Percentiles rank a stretch among this genome's conserved stretches.
These are phyloP conservation scores for Epinotia brunnichana DNA, from an alignment of 2,888 invertebrate species.

Conservation along the genomic window DNA sequence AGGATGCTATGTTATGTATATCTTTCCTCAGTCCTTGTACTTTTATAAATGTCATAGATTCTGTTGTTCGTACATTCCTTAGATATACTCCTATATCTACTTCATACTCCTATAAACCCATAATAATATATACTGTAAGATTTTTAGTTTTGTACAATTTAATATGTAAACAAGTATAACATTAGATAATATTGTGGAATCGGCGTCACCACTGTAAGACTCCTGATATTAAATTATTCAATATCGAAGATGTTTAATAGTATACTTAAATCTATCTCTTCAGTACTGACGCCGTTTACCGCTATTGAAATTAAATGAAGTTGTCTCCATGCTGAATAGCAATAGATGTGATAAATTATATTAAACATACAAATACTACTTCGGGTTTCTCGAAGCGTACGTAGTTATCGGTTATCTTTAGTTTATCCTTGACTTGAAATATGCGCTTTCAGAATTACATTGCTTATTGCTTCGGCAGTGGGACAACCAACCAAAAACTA, in stretches of 20 bases:
- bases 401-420: not conserved
- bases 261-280: not conserved
- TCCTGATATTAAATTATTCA: not conserved
- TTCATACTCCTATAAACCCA: not conserved
- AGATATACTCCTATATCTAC: constrained; percentile 8
- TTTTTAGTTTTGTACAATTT: not conserved
- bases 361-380: not conserved
- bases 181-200: not conserved
- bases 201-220: not conserved
- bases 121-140: constrained; percentile 19
- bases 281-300: not conserved
- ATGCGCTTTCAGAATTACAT: not conserved
- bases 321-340: not conserved
- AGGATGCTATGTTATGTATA: constrained; percentile 32
- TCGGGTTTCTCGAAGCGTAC: not conserved
- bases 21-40: constrained; percentile 14
- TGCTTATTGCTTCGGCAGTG: not conserved
- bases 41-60: constrained; percentile 25
- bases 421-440: not conserved
- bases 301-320: not conserved
- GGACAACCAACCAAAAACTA: not conserved
- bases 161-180: not conserved
- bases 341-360: not conserved
- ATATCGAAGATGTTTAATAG: constrained; percentile 1
- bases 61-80: constrained; percentile 5